These are phyloP conservation scores for Corvus hawaiiensis DNA, from an alignment of 2,113 vertebrate species.

Conservation along the genomic window DNA sequence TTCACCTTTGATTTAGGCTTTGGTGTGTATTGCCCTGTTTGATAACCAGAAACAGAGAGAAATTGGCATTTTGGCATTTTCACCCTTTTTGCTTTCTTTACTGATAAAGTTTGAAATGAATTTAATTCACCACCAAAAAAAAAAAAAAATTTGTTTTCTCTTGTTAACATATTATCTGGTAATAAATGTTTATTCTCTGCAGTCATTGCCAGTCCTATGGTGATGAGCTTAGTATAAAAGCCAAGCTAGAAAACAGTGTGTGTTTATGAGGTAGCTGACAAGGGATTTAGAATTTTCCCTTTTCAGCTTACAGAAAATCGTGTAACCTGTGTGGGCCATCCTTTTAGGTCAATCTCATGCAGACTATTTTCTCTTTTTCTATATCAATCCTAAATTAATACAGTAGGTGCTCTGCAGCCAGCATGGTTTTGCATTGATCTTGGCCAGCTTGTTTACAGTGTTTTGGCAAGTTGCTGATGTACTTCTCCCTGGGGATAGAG, in stretches of 20 bases:
- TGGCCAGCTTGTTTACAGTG: constrained; percentile 84
- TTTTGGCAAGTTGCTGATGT: constrained; percentile 86
- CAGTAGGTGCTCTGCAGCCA: constrained; percentile 70
- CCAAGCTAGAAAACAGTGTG: not conserved
- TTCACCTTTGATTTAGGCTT: not conserved
- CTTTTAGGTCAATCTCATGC: constrained; percentile 59
- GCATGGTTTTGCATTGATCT: constrained; percentile 76
- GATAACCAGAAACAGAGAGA: not conserved
- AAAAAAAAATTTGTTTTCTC: not conserved
- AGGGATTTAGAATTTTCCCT: not conserved
- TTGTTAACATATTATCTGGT: not conserved
- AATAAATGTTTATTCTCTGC: not conserved
- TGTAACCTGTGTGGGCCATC: not conserved
- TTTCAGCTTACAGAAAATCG: constrained; percentile 18
- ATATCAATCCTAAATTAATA: constrained; percentile 73
- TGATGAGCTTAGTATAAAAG: not conserved
- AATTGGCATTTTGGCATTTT: not conserved
- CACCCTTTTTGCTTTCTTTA: not conserved
- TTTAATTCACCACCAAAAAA: not conserved
- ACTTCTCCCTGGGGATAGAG: constrained; percentile 79
- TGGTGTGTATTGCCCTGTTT: not conserved
- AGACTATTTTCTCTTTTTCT: constrained; percentile 24
- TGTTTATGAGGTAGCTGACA: not conserved
- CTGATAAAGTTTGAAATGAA: not conserved
- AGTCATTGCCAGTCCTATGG: not conserved